Evolutionary conservation across 2,797 vertebrate genomes (phyloP).

Genomic region (Valencia hispanica): DNA sequence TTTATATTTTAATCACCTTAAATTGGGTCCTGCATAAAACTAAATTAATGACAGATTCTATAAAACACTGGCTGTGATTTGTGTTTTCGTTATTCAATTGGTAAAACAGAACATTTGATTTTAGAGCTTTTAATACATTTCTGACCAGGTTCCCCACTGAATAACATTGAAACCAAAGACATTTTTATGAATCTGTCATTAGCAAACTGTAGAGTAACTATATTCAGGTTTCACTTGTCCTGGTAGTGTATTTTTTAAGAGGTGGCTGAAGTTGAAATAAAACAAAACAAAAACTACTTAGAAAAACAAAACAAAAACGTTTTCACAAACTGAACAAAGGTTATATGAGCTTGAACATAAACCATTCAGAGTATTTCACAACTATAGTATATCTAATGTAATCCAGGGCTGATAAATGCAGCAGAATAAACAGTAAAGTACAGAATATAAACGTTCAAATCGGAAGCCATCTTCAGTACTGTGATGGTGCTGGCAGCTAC

Average conservation of each 20-base stretch:
- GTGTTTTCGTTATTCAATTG: background rate
- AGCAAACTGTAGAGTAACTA: background rate
- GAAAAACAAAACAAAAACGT: background rate
- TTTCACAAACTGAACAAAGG: background rate
- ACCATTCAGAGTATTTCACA: background rate
- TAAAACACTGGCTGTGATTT: background rate
- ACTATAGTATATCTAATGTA: too few relatives aligned
- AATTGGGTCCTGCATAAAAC: background rate
- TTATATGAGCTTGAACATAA: background rate
- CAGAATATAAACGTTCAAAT: background rate
- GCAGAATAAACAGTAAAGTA: background rate
- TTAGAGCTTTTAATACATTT: background rate
- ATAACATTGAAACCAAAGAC: background rate
- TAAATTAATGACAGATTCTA: background rate
- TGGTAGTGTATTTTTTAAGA: background rate
- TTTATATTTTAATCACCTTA: background rate
- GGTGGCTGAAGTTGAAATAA: too few relatives aligned
- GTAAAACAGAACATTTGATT: background rate
- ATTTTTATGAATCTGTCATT: background rate
- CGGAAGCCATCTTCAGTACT: background rate
- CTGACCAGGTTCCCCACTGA: background rate
- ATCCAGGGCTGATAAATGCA: background rate
- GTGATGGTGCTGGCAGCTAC: constrained; percentile 1
- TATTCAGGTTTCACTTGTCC: too few relatives aligned
- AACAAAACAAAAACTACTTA: background rate